phyloP scores from a whole-genome alignment of 2,113 vertebrate species.

The Athene noctua region DNA sequence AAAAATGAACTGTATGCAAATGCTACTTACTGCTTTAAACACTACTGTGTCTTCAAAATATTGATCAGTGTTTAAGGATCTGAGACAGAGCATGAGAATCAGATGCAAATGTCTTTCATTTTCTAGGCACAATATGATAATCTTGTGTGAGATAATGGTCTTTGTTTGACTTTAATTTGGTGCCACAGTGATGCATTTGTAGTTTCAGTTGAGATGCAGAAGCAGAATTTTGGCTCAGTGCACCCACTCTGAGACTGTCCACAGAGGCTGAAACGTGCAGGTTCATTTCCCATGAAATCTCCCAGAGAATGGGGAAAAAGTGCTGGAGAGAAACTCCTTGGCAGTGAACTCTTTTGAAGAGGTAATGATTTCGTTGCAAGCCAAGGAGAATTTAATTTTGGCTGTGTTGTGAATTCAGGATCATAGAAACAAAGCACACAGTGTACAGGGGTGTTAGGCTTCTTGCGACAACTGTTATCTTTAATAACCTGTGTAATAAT shows the following conservation, averaged over 20 bases:
- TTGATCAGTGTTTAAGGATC: neutral
- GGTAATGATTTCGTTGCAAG: neutral
- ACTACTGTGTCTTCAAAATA: neutral
- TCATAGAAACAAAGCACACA: neutral
- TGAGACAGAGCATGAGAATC: neutral
- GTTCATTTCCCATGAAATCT: neutral
- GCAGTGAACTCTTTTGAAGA: neutral
- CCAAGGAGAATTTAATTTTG: neutral
- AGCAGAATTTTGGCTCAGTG: neutral
- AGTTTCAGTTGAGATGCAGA: neutral
- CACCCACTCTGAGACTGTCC: neutral
- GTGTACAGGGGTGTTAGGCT: neutral
- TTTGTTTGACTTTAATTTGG: neutral
- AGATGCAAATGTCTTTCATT: rapidly evolving
- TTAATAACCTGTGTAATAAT: neutral
- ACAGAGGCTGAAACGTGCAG: neutral
- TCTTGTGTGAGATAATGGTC: neutral
- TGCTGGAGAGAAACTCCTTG: neutral
- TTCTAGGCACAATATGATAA: neutral
- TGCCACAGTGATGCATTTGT: neutral
- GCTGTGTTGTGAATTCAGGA: neutral
- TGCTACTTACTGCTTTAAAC: neutral
- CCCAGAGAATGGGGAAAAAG: neutral
- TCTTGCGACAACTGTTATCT: neutral
- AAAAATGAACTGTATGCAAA: neutral